Evolutionary conservation across 1,140 invertebrate genomes (phyloP).

Genomic region (Pinna nobilis): DNA sequence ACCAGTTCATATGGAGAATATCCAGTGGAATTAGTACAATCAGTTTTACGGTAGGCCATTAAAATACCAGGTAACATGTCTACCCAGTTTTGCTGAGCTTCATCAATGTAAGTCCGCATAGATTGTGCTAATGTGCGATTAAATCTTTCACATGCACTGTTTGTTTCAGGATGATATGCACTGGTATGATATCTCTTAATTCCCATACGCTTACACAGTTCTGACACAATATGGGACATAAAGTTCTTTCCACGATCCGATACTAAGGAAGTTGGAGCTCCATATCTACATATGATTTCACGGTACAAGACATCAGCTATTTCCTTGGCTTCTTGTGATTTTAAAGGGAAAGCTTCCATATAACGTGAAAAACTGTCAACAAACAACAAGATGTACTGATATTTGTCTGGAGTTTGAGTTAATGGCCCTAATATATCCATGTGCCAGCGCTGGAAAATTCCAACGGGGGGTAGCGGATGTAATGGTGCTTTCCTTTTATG

Average conservation of each 20-base stretch:
- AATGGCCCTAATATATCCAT: slow-evolving; percentile 47
- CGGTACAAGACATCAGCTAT: slow-evolving; percentile 37
- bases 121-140: slow-evolving; percentile 23
- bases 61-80: slow-evolving; percentile 9
- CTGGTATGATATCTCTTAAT: slow-evolving; percentile 13
- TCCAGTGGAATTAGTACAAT: slow-evolving; percentile 31
- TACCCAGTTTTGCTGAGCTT: slow-evolving; percentile 29
- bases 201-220: slow-evolving; percentile 34
- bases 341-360: slow-evolving; percentile 36
- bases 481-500: slow-evolving; percentile 14
- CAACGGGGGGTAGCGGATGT: slow-evolving; percentile 21
- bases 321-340: slow-evolving; percentile 33
- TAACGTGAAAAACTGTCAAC: slow-evolving; percentile 46
- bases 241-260: slow-evolving; percentile 40
- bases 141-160: slow-evolving; percentile 23
- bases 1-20: slow-evolving; percentile 20
- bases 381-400: slow-evolving; percentile 47
- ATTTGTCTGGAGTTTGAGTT: slow-evolving; percentile 25
- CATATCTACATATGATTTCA: slow-evolving; percentile 44
- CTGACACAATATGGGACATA: slow-evolving; percentile 32
- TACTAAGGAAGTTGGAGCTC: slow-evolving; percentile 30
- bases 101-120: slow-evolving; percentile 30
- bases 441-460: slow-evolving; percentile 36
- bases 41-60: slow-evolving; percentile 25
- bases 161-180: slow-evolving; percentile 37